These are phyloP conservation scores for Troilus luridus DNA, from an alignment of 2,888 invertebrate genomes.

Conservation along the genomic window DNA sequence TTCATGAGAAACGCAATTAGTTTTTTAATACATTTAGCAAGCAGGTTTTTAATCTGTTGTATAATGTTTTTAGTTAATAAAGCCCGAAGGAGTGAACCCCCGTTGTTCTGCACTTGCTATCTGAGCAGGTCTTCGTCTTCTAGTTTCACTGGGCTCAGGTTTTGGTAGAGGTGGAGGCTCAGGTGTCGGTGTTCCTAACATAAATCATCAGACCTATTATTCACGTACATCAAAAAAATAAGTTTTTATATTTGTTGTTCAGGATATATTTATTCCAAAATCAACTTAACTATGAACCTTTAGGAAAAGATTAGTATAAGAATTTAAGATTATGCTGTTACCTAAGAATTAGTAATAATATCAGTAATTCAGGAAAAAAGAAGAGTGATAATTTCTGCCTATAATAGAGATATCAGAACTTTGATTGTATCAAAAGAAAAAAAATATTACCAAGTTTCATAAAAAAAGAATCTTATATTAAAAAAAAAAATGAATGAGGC, in stretches of 20 bases:
- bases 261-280: background rate
- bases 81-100: conserved; percentile 1
- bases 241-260: background rate
- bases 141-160: conserved; percentile 63
- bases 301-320: background rate
- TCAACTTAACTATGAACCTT: background rate
- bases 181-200: conserved; percentile 65
- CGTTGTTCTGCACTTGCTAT: conserved; percentile 62
- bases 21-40: conserved; percentile 56
- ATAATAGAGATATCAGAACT: too few species aligned
- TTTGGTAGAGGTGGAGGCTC: conserved; percentile 65
- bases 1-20: conserved; percentile 53
- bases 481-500: too few species aligned
- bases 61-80: conserved; percentile 55
- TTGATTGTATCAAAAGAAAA: too few species aligned
- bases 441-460: too few species aligned
- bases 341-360: too few species aligned
- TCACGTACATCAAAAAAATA: background rate
- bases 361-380: too few species aligned
- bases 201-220: background rate
- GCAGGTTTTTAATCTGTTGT: conserved; percentile 54
- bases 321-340: background rate
- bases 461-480: too few species aligned
- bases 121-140: conserved; percentile 64
- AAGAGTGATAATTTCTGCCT: too few species aligned